Percentiles rank a stretch among this genome's conserved stretches.
phyloP scores from a whole-genome alignment of 2,888 invertebrate species.

The Megaustenia siamemsis region DNA sequence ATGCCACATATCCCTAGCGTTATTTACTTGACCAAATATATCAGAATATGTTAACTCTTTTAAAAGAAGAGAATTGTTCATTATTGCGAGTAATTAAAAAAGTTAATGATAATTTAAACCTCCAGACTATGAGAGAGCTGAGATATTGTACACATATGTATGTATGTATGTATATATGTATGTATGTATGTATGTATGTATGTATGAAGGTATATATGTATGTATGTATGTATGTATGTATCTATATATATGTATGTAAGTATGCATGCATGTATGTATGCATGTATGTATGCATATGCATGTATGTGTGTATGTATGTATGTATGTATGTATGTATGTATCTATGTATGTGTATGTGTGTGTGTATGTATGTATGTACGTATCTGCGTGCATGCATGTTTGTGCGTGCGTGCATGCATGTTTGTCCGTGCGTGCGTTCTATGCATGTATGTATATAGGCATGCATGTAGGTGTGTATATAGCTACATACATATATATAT shows the following conservation, averaged over 20 bases:
- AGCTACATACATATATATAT: too few relatives aligned
- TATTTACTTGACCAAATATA: too few relatives aligned
- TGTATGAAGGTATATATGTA: neutral
- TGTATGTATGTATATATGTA: constrained; percentile 2
- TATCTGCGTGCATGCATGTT: neutral
- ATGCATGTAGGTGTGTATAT: too few relatives aligned
- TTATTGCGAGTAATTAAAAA: too few relatives aligned
- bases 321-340: neutral
- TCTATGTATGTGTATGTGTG: neutral
- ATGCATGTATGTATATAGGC: neutral
- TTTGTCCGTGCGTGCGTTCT: neutral
- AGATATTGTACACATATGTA: constrained; percentile 15
- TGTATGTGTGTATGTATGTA: neutral
- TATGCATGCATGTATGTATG: neutral
- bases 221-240: neutral
- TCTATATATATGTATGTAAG: neutral
- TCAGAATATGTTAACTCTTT: too few relatives aligned
- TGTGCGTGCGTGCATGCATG: neutral
- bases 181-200: neutral
- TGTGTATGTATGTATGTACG: neutral
- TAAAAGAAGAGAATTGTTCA: too few relatives aligned
- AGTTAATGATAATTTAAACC: too few relatives aligned
- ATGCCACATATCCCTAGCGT: too few relatives aligned
- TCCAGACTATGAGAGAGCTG: too few relatives aligned
- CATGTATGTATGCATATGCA: neutral